phyloP scores from a whole-genome alignment of 2,113 vertebrate genomes.

The Puma concolor region DNA sequence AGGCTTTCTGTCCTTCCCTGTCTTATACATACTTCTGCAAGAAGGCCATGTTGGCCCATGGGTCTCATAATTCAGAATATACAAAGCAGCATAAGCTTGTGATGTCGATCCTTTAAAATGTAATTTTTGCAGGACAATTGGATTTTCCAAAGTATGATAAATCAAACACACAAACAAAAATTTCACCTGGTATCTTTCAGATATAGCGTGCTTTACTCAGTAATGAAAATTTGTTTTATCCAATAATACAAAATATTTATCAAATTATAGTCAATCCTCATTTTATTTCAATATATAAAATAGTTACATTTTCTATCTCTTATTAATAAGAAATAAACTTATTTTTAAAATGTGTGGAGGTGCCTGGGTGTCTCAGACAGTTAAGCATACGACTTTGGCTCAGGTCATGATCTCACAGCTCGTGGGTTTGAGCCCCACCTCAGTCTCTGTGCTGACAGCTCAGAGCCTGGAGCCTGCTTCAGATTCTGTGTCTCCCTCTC shows the following conservation, averaged over 20 bases:
- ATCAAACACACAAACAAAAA: not conserved
- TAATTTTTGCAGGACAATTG: not conserved
- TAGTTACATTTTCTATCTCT: not conserved
- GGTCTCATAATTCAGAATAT: not conserved
- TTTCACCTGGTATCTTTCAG: not conserved
- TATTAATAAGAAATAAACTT: not conserved
- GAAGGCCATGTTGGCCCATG: not conserved
- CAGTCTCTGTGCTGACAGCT: too few species aligned
- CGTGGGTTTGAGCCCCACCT: too few species aligned
- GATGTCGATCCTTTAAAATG: not conserved
- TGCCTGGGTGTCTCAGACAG: too few species aligned
- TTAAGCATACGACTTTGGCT: too few species aligned
- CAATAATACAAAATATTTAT: not conserved
- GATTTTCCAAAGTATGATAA: conserved; percentile 30
- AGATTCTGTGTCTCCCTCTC: too few species aligned
- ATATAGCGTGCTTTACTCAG: not conserved
- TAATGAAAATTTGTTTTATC: not conserved
- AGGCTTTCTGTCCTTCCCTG: not conserved
- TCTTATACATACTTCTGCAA: not conserved
- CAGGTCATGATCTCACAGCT: too few species aligned
- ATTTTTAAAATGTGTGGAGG: not conserved
- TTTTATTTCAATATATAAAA: not conserved
- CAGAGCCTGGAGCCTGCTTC: too few species aligned
- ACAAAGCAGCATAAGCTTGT: not conserved
- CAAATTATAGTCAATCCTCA: not conserved